phyloP scores from a whole-genome alignment of 2,888 invertebrate species.

The Tetranychus truncatus region DNA sequence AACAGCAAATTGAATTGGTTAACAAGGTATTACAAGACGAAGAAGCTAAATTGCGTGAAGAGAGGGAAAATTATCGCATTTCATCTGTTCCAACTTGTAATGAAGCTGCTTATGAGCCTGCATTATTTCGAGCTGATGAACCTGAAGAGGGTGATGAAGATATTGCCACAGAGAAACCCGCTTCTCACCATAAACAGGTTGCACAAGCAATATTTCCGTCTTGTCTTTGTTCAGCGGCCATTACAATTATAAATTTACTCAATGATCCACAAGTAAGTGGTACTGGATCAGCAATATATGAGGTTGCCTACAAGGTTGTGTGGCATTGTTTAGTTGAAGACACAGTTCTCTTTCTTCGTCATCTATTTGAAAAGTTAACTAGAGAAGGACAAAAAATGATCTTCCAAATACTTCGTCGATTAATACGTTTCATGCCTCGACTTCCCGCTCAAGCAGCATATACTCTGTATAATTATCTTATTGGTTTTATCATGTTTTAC shows the following conservation, averaged over 20 bases:
- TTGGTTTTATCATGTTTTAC: constrained; percentile 98
- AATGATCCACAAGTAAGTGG: constrained; percentile 88
- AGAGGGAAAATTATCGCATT: constrained; percentile 80
- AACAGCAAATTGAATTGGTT: constrained; percentile 95
- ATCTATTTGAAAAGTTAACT: constrained; percentile 83
- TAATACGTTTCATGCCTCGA: constrained; percentile 47
- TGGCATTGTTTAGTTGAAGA: constrained; percentile 98
- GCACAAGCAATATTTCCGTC: constrained; percentile 93
- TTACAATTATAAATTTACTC: constrained; percentile 76
- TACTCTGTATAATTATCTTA: constrained; percentile 86
- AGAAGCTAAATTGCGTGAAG: constrained; percentile 83
- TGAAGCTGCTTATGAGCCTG: constrained; percentile 90
- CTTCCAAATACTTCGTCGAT: constrained; percentile 72
- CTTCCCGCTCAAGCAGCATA: constrained; percentile 71
- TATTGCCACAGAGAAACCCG: constrained; percentile 20
- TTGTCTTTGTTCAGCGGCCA: constrained; percentile 79
- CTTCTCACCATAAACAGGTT: constrained; percentile 32
- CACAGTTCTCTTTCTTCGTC: constrained; percentile 79
- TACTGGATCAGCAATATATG: constrained; percentile 87
- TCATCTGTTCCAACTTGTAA: constrained; percentile 85
- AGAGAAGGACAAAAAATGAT: constrained; percentile 80
- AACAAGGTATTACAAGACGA: constrained; percentile 83
- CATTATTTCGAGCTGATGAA: constrained; percentile 60
- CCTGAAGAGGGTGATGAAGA: constrained; percentile 47
- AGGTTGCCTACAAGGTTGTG: constrained; percentile 88